Evolutionary conservation across 1,140 invertebrate species (phyloP).

Genomic region (Mercenaria mercenaria): DNA sequence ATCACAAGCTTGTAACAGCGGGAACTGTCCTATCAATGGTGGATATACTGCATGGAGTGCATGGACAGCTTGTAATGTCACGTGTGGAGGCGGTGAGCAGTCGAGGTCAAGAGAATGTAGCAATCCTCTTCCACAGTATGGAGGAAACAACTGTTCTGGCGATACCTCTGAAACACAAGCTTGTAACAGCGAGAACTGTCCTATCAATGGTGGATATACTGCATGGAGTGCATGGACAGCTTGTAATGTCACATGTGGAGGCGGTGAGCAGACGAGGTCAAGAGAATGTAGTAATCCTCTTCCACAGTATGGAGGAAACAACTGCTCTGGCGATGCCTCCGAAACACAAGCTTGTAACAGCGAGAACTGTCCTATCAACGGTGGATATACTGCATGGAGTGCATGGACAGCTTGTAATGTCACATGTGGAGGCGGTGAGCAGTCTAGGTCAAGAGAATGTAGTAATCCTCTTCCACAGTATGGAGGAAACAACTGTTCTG

Average conservation of each 20-base stretch:
- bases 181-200: slow-evolving; percentile 63
- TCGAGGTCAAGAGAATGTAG: slow-evolving; percentile 87
- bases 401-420: slow-evolving; percentile 50
- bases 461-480: slow-evolving; percentile 63
- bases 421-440: slow-evolving; percentile 67
- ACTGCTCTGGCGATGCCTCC: not conserved
- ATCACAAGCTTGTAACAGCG: slow-evolving; percentile 46
- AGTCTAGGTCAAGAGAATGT: slow-evolving; percentile 59
- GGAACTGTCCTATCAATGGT: slow-evolving; percentile 57
- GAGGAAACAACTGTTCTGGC: slow-evolving; percentile 65
- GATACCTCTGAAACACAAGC: slow-evolving; percentile 47
- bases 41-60: slow-evolving; percentile 86
- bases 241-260: not conserved
- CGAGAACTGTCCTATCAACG: slow-evolving; percentile 55
- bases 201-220: slow-evolving; percentile 38
- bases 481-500: slow-evolving; percentile 63
- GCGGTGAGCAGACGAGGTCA: not conserved
- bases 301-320: not conserved
- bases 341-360: not conserved
- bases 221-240: not conserved
- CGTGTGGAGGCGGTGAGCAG: slow-evolving; percentile 94
- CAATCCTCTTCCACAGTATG: slow-evolving; percentile 58
- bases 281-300: not conserved
- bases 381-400: slow-evolving; percentile 67
- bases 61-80: slow-evolving; percentile 95